phyloP scores from a whole-genome alignment of 2,888 invertebrate genomes.

The Dorcus parallelipipedus region DNA sequence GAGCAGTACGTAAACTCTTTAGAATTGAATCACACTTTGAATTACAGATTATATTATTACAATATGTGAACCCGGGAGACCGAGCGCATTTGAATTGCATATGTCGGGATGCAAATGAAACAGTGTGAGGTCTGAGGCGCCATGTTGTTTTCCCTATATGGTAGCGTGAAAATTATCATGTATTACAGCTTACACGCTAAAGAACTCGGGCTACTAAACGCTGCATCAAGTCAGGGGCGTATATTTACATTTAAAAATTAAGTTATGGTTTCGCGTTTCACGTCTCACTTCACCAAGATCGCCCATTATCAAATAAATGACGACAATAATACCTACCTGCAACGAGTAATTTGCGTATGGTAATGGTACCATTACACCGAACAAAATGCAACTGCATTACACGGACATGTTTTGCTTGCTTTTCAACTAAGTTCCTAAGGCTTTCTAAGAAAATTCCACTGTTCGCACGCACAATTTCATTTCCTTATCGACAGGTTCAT shows the following conservation, averaged over 20 bases:
- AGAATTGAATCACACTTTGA: conserved; percentile 26
- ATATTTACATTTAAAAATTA: conserved; percentile 11
- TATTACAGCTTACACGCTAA: conserved; percentile 20
- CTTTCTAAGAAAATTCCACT: too few species aligned
- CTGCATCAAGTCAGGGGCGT: conserved; percentile 21
- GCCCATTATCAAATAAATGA: too few species aligned
- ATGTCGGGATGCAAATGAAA: conserved; percentile 29
- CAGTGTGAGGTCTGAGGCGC: conserved; percentile 43
- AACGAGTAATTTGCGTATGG: too few species aligned
- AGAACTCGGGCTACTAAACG: conserved; percentile 14
- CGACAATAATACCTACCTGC: too few species aligned
- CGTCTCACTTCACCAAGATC: conserved; percentile 5
- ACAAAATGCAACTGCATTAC: too few species aligned
- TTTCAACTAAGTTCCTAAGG: too few species aligned
- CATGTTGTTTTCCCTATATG: conserved; percentile 44
- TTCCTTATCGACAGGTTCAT: too few species aligned
- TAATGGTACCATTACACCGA: too few species aligned
- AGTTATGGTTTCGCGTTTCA: conserved; percentile 9
- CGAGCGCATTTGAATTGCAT: conserved; percentile 35
- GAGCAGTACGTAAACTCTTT: not conserved
- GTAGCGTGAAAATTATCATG: conserved; percentile 45
- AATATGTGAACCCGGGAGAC: conserved; percentile 29
- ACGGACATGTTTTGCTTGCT: too few species aligned
- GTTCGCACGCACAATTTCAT: too few species aligned
- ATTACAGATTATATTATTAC: conserved; percentile 38